Percentiles rank a stretch among this genome's conserved stretches.
phyloP scores from a whole-genome alignment of 2,888 invertebrate species.

The Stictocephala bisonia region DNA sequence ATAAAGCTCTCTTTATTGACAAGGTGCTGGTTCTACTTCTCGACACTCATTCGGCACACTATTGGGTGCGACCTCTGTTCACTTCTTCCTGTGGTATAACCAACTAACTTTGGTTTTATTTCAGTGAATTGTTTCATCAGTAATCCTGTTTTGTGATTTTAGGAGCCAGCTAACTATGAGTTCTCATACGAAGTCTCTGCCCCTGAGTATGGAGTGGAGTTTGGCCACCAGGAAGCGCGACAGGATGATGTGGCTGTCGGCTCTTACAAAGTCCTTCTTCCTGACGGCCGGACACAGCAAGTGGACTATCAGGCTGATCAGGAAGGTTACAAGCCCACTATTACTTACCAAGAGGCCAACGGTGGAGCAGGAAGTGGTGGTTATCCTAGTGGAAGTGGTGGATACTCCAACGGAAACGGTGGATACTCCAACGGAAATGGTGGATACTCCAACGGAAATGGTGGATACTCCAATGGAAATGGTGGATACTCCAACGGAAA shows the following conservation, averaged over 20 bases:
- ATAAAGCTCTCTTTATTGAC: too few species aligned
- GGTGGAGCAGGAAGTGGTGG: slow-evolving; percentile 54
- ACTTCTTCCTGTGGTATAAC: background rate
- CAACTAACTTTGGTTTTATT: background rate
- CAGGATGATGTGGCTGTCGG: slow-evolving; percentile 86
- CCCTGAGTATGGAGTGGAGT: slow-evolving; percentile 80
- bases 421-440: background rate
- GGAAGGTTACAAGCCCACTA: slow-evolving; percentile 84
- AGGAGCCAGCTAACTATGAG: slow-evolving; percentile 89
- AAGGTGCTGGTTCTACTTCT: too few species aligned
- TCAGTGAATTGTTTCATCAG: too few species aligned
- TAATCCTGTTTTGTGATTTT: too few species aligned
- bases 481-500: slow-evolving; percentile 34
- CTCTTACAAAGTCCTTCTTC: slow-evolving; percentile 86
- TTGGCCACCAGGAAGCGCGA: slow-evolving; percentile 85
- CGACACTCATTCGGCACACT: too few species aligned
- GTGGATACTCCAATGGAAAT: slow-evolving; percentile 22
- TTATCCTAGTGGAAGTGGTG: slow-evolving; percentile 17
- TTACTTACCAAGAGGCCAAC: slow-evolving; percentile 78
- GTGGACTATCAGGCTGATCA: slow-evolving; percentile 87
- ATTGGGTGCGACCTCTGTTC: too few species aligned
- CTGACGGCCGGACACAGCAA: slow-evolving; percentile 88
- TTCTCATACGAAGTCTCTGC: slow-evolving; percentile 89
- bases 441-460: background rate
- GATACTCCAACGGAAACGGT: slow-evolving; percentile 18